Conservation (phyloP, 1,140 invertebrate genomes). For the Drosophila orena region DNA sequence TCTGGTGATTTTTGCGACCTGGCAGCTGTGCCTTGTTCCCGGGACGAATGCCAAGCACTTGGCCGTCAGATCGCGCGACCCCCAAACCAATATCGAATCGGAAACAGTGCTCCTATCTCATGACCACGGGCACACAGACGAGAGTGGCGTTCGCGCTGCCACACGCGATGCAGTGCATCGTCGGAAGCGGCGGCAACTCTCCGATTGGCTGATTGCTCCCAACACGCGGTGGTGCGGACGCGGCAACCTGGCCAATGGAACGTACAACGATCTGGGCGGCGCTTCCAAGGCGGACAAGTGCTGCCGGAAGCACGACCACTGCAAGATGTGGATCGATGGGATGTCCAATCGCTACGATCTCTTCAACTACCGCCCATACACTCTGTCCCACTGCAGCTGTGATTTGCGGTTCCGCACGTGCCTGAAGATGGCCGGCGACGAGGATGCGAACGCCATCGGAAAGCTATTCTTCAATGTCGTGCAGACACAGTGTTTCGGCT, state of each 20-base stretch:
- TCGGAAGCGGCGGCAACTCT: conserved; percentile 84
- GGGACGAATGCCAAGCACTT: conserved; percentile 52
- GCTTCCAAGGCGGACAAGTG: conserved; percentile 90
- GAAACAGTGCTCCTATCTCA: conserved; percentile 5
- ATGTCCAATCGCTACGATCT: conserved; percentile 89
- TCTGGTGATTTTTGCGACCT: conserved; percentile 23
- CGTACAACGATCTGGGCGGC: conserved; percentile 89
- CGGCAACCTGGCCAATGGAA: conserved; percentile 88
- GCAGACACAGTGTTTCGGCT: conserved; percentile 95
- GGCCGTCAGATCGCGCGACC: conserved; percentile 63
- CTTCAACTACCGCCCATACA: conserved; percentile 93
- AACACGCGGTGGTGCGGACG: conserved; percentile 95
- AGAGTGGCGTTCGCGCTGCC: conserved; percentile 12
- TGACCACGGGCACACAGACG: not conserved
- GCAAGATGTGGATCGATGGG: conserved; percentile 88
- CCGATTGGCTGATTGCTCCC: conserved; percentile 88
- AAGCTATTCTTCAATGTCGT: conserved; percentile 97
- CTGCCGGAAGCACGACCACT: conserved; percentile 93
- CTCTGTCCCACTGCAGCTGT: conserved; percentile 94
- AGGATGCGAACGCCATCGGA: conserved; percentile 94
- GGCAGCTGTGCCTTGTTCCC: conserved; percentile 36
- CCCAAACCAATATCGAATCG: not conserved
- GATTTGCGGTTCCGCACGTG: conserved; percentile 96
- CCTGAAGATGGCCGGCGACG: conserved; percentile 93
- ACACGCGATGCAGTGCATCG: conserved; percentile 1